These are phyloP conservation scores for Xenopus borealis DNA, from an alignment of 2,113 vertebrate species.

Conservation along the genomic window DNA sequence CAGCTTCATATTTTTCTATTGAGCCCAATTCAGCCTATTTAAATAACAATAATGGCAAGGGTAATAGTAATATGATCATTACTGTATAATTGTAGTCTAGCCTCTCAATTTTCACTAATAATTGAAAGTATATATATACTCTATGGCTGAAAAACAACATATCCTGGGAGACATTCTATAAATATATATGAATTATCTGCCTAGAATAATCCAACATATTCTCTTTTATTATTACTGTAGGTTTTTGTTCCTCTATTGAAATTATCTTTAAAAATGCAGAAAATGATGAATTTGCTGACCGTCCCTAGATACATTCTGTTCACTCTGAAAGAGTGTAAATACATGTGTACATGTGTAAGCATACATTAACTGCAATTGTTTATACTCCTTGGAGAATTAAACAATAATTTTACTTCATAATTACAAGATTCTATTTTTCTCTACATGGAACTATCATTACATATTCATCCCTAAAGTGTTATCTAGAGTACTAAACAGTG, in stretches of 20 bases:
- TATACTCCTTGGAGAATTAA: constrained; percentile 38
- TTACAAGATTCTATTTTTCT: constrained; percentile 28
- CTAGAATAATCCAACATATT: background rate
- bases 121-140: too few species aligned
- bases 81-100: too few species aligned
- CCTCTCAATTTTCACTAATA: too few species aligned
- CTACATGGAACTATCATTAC: constrained; percentile 35
- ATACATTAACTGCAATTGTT: constrained; percentile 41
- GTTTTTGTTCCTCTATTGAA: constrained; percentile 3
- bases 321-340: constrained; percentile 33
- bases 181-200: background rate
- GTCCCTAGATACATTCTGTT: constrained; percentile 30
- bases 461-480: constrained; percentile 24
- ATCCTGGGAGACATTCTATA: background rate
- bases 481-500: constrained; percentile 13
- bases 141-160: background rate
- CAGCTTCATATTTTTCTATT: too few species aligned
- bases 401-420: constrained; percentile 39
- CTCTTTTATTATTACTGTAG: background rate
- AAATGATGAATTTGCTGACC: constrained; percentile 34
- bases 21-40: too few species aligned
- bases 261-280: constrained; percentile 38
- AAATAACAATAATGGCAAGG: too few species aligned
- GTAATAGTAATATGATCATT: too few species aligned
- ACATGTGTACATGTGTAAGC: constrained; percentile 43